Base-by-base conservation (phyloP, 2,113 vertebrate species). In the Elachura formosa region DNA sequence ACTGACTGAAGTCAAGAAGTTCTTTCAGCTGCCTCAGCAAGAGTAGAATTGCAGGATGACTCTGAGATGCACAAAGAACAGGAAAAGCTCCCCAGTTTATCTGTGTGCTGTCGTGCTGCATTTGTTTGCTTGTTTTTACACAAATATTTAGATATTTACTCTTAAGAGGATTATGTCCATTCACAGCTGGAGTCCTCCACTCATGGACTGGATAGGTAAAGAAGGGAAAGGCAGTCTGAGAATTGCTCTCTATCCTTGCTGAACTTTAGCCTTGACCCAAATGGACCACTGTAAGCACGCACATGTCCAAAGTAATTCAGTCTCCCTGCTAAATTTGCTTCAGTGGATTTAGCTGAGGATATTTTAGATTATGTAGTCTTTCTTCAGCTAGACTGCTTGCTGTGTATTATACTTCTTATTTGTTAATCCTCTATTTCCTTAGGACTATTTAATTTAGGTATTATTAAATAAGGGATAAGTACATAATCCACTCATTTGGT, bases 261-360 rank as follows among this genome's bases (percentile, higher is more conserved):
- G 87, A 96, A 95, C 95, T 96, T 95, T 86, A 94, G 93, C 87
- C 94, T 56, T 94, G 96, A 95, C 94, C 93, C 93, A 95, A 94
- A 96, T 87, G 95, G 89, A 85, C 71, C 81, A 68, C 75, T 28
- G 26, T 89, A 91, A 80, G 81, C 93, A 85, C 16, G 7, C 59
- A 64, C 46, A 33, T 58, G 66, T 76, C 84, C 83, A 48, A 74
- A 96, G 63, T 90, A 96, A 96, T 96, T 94, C 81, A 63, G 81
- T 59, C 61, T 94, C 79, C 59, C 68, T 38, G 28, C 34, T 93
- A 45, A 52, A 94, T 91, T 96, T 90, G 46, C 74, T 95, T 29
- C 72, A 76, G 67, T 93, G 94, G 91, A 95, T 97, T 95, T 95
- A 91, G 59, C 31, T 83, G 62, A 91, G 89, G 89, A 93, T 94